phyloP scores from a whole-genome alignment of 92 coral and sea anemone species.

The Metridium senile region DNA sequence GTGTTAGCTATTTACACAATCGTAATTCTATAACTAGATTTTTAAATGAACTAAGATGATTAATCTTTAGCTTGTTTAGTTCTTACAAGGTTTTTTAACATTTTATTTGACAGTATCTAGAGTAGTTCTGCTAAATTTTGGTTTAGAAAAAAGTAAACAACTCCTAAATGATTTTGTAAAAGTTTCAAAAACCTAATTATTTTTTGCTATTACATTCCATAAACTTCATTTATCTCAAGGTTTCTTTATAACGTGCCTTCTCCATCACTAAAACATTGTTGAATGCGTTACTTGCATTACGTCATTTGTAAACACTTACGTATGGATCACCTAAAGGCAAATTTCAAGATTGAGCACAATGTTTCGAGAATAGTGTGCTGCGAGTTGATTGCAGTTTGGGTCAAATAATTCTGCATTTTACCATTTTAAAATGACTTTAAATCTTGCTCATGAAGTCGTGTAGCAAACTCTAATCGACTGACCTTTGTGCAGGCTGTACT shows the following conservation, averaged over 20 bases:
- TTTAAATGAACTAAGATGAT: background rate
- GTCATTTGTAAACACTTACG: no score
- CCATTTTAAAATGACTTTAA: background rate
- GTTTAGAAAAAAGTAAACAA: no score
- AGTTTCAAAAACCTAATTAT: background rate
- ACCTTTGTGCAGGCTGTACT: background rate
- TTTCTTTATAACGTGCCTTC: background rate
- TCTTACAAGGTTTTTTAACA: background rate
- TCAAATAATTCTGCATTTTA: background rate
- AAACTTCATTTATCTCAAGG: background rate
- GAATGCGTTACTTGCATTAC: no score
- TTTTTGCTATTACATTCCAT: background rate
- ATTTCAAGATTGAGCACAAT: background rate
- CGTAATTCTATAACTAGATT: conserved; percentile 2
- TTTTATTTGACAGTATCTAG: background rate
- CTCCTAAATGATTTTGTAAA: background rate
- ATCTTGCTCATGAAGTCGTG: background rate
- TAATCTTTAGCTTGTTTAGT: background rate
- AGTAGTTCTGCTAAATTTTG: no score
- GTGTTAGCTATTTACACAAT: conserved; percentile 8
- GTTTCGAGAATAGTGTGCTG: background rate
- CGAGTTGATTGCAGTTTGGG: background rate
- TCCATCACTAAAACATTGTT: background rate
- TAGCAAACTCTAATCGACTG: background rate
- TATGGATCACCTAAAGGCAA: background rate